A percentile compares a stretch with the other conserved stretches of the same genome.
These are phyloP conservation scores for Champsocephalus esox DNA, from an alignment of 2,797 vertebrate species.

Conservation along the genomic window DNA sequence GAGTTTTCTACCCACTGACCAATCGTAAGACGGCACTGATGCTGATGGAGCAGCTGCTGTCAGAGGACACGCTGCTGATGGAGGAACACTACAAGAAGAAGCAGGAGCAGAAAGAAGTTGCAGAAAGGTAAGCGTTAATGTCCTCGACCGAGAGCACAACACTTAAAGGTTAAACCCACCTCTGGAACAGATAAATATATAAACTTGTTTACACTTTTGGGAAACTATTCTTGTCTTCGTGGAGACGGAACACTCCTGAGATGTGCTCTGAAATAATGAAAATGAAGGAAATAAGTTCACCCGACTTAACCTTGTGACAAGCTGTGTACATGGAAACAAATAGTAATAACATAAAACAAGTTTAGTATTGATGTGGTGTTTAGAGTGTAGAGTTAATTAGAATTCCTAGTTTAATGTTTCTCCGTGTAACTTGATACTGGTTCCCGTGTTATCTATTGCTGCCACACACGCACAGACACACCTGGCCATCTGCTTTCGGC, in stretches of 20 bases:
- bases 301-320: not conserved
- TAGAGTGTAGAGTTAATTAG: constrained; percentile 8
- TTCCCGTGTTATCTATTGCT: constrained; percentile 53
- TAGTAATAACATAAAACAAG: not conserved
- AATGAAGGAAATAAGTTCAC: not conserved
- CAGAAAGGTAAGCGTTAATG: constrained; percentile 68
- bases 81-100: constrained; percentile 89
- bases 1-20: constrained; percentile 85
- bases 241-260: not conserved
- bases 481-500: constrained; percentile 57
- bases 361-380: not conserved
- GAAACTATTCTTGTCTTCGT: constrained; percentile 2
- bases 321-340: not conserved
- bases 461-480: constrained; percentile 48
- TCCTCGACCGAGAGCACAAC: constrained; percentile 12
- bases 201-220: not conserved
- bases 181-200: not conserved
- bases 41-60: constrained; percentile 94
- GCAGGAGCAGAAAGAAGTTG: constrained; percentile 72
- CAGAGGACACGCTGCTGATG: constrained; percentile 87
- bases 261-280: not conserved
- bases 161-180: not conserved
- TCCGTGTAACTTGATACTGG: constrained; percentile 38
- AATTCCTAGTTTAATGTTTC: constrained; percentile 27
- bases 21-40: constrained; percentile 89